These are phyloP conservation scores for Periophthalmus magnuspinnatus DNA, from an alignment of 2,797 vertebrate species.

Conservation along the genomic window DNA sequence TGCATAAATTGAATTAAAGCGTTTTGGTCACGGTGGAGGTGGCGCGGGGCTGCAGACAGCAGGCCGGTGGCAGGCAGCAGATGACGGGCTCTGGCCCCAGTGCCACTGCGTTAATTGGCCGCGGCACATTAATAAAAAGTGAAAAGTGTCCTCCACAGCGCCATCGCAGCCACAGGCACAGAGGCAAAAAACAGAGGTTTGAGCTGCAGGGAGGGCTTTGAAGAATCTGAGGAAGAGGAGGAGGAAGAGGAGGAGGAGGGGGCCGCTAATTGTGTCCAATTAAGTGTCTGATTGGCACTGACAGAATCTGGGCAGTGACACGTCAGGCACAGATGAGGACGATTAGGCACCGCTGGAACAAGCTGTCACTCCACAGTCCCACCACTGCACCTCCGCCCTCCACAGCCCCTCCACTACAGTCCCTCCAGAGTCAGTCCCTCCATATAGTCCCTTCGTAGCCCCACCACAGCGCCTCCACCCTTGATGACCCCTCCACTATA, in stretches of 20 bases:
- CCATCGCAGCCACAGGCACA: conserved; percentile 57
- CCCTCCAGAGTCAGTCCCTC: no score
- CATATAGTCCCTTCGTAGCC: no score
- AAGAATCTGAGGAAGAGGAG: conserved; percentile 61
- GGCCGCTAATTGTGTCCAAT: conserved; percentile 85
- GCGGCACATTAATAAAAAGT: conserved; percentile 86
- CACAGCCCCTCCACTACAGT: background rate
- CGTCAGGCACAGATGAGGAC: conserved; percentile 83
- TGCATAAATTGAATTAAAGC: conserved; percentile 99
- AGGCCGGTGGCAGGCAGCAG: conserved; percentile 91
- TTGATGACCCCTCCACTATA: no score
- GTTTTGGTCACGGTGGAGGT: conserved; percentile 91
- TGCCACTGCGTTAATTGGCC: conserved; percentile 93
- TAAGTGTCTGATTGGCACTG: conserved; percentile 88
- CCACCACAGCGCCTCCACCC: no score
- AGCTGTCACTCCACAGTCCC: conserved; percentile 85
- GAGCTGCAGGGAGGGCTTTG: conserved; percentile 56
- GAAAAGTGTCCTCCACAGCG: conserved; percentile 77
- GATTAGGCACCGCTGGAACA: conserved; percentile 86
- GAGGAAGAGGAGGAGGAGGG: conserved; percentile 47
- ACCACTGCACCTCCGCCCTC: conserved; percentile 9
- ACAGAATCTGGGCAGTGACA: conserved; percentile 92
- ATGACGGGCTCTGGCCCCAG: conserved; percentile 93
- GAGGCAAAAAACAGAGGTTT: conserved; percentile 19
- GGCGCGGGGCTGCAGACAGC: conserved; percentile 84